Conservation (phyloP, 2,113 vertebrate genomes). For the Festucalex cinctus region DNA sequence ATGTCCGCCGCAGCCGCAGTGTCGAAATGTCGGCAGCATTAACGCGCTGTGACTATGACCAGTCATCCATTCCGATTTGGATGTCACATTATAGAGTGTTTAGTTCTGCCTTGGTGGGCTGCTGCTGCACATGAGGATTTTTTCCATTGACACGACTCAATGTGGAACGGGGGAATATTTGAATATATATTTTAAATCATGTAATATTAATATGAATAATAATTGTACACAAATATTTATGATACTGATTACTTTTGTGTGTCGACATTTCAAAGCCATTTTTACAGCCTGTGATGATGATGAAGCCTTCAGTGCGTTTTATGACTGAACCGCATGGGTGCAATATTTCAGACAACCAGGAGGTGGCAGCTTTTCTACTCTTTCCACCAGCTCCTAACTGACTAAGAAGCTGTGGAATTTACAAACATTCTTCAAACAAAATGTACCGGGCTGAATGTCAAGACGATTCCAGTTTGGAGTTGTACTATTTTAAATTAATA, state of each 20-base stretch:
- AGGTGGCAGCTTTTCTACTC: slow-evolving; percentile 77
- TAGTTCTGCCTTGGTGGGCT: slow-evolving; percentile 65
- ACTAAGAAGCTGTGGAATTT: not conserved
- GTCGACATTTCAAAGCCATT: not conserved
- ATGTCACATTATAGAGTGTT: slow-evolving; percentile 65
- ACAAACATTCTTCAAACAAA: not conserved
- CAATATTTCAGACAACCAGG: slow-evolving; percentile 63
- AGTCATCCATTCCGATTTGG: slow-evolving; percentile 62
- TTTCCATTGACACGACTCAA: slow-evolving; percentile 60
- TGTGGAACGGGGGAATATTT: slow-evolving; percentile 13
- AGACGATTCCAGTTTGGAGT: not conserved
- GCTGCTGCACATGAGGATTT: slow-evolving; percentile 53
- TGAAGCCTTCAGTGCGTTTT: not conserved
- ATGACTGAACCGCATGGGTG: slow-evolving; percentile 26
- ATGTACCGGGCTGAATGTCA: not conserved
- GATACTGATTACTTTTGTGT: not conserved
- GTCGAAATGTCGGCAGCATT: slow-evolving; percentile 68
- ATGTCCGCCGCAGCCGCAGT: slow-evolving; percentile 37
- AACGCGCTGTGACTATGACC: slow-evolving; percentile 67
- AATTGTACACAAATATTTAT: too few relatives aligned
- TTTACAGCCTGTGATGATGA: not conserved
- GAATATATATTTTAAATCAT: not conserved
- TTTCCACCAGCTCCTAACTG: slow-evolving; percentile 44
- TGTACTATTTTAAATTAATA: not conserved
- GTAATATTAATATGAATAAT: too few relatives aligned